Conservation (phyloP, 2,888 invertebrate genomes). For the Pyrocoelia pectoralis region DNA sequence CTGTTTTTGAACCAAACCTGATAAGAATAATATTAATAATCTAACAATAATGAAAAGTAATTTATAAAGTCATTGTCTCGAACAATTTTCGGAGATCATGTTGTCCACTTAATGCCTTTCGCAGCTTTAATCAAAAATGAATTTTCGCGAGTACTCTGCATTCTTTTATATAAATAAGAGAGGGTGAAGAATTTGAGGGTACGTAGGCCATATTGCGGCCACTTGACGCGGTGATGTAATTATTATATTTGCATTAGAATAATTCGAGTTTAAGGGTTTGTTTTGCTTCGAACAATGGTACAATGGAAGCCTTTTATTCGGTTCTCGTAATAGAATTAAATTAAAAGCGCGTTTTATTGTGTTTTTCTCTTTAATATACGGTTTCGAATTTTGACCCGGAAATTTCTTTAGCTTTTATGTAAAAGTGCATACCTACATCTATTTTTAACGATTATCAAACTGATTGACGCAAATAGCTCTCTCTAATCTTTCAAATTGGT, state of each 20-base stretch:
- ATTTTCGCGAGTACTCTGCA: slow-evolving; percentile 26
- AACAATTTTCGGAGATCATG: slow-evolving; percentile 24
- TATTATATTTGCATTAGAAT: slow-evolving; percentile 42
- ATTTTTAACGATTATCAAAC: not conserved
- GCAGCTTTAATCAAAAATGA: slow-evolving; percentile 38
- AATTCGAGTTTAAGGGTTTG: slow-evolving; percentile 40
- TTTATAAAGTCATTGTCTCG: slow-evolving; percentile 28
- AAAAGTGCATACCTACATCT: not conserved
- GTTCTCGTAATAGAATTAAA: slow-evolving; percentile 35
- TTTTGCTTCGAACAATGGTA: slow-evolving; percentile 38
- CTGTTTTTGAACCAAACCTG: slow-evolving; percentile 98
- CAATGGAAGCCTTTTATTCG: slow-evolving; percentile 38
- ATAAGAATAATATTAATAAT: slow-evolving; percentile 38
- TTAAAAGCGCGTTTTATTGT: slow-evolving; percentile 34
- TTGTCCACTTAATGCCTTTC: slow-evolving; percentile 40
- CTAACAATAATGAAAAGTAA: slow-evolving; percentile 28
- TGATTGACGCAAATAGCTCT: no score
- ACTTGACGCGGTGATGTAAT: slow-evolving; percentile 40
- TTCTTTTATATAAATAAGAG: slow-evolving; percentile 17
- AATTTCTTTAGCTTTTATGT: slow-evolving; percentile 1
- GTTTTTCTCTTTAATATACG: slow-evolving; percentile 21
- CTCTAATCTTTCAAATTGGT: not conserved
- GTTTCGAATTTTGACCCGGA: slow-evolving; percentile 16
- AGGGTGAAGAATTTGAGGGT: slow-evolving; percentile 27
- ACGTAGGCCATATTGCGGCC: slow-evolving; percentile 32